phyloP scores from a whole-genome alignment of 1,140 invertebrate species.

The Aricia agestis region DNA sequence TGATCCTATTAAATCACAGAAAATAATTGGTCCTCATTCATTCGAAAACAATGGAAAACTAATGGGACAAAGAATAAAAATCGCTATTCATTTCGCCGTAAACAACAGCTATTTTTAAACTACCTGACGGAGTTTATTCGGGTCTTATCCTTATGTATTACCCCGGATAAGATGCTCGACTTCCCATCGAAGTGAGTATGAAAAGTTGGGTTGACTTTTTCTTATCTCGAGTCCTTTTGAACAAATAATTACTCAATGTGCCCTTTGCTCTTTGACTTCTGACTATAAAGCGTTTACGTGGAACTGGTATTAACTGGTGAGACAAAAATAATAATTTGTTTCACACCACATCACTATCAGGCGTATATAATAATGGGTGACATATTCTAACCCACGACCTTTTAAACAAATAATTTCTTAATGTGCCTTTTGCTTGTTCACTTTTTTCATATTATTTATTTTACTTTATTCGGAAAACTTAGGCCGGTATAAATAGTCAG shows the following conservation, averaged over 20 bases:
- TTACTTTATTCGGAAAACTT: too few relatives aligned
- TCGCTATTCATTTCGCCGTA: neutral
- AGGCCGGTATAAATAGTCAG: too few relatives aligned
- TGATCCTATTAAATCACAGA: constrained; percentile 83
- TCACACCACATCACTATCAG: too few relatives aligned
- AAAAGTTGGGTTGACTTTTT: neutral
- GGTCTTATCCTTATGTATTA: constrained; percentile 1
- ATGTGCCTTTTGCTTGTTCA: too few relatives aligned
- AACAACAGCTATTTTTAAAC: neutral
- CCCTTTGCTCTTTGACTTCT: neutral
- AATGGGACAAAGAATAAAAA: neutral
- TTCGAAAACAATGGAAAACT: neutral
- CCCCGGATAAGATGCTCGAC: neutral
- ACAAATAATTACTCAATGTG: neutral
- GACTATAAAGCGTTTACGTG: too few relatives aligned
- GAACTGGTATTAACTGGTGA: too few relatives aligned
- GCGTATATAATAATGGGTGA: too few relatives aligned
- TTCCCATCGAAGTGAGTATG: neutral
- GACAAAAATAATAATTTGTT: too few relatives aligned
- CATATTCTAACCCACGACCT: too few relatives aligned
- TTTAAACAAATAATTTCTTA: too few relatives aligned
- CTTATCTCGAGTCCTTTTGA: neutral
- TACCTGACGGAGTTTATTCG: neutral
- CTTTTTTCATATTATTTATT: too few relatives aligned
- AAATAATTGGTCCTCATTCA: constrained; percentile 10